phyloP scores from a whole-genome alignment of 2,113 vertebrate species.

The Aegithalos caudatus region DNA sequence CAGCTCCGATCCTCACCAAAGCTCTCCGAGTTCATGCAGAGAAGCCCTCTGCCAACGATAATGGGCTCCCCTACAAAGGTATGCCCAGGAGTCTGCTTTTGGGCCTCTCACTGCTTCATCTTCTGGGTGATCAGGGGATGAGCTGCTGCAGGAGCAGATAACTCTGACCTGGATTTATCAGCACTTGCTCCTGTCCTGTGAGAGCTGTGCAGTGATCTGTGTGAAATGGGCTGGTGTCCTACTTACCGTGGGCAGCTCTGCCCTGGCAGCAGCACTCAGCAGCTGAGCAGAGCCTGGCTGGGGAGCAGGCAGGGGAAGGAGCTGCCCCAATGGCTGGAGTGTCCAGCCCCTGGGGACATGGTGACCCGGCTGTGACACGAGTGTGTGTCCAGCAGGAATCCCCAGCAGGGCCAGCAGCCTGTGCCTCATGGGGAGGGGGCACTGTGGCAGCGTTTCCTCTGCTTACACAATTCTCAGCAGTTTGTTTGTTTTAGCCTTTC shows the following conservation, averaged over 20 bases:
- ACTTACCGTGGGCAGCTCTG: not conserved
- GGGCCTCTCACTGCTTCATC: not conserved
- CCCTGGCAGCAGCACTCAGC: not conserved
- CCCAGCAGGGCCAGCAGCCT: not conserved
- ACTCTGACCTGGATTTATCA: not conserved
- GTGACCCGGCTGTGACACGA: rapidly evolving
- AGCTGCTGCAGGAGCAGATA: not conserved
- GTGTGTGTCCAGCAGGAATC: not conserved
- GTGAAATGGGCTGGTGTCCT: not conserved
- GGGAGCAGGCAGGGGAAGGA: not conserved
- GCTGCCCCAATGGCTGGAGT: not conserved
- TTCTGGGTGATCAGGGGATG: not conserved
- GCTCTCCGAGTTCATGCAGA: slow-evolving; percentile 92
- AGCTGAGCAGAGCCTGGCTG: not conserved
- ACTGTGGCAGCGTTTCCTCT: not conserved
- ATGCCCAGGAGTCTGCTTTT: not conserved
- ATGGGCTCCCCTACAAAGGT: slow-evolving; percentile 94
- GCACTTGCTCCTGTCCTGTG: not conserved
- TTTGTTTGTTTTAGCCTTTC: not conserved
- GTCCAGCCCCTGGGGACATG: not conserved
- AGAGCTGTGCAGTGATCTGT: not conserved
- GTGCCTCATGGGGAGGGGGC: not conserved
- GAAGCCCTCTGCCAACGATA: slow-evolving; percentile 91
- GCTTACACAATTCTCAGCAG: not conserved
- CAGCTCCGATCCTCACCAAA: slow-evolving; percentile 89